phyloP scores from a whole-genome alignment of 2,113 vertebrate species.

The Ctenomys sociabilis region DNA sequence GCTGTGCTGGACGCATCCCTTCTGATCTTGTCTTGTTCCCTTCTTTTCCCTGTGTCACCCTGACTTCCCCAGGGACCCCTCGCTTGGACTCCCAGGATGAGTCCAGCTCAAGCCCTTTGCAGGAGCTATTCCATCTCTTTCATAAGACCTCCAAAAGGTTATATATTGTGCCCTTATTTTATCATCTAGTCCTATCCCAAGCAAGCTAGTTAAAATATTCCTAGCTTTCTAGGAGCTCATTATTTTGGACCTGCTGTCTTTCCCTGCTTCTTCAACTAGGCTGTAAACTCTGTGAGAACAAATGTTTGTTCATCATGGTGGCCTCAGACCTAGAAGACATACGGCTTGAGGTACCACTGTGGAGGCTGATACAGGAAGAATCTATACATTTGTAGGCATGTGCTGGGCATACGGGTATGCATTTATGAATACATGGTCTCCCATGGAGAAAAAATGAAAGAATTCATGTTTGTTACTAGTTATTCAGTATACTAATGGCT shows the following conservation, averaged over 20 bases:
- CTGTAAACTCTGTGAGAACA: neutral
- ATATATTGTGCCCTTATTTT: neutral
- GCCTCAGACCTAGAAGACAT: neutral
- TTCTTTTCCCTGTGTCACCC: neutral
- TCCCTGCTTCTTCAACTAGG: neutral
- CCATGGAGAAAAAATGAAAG: neutral
- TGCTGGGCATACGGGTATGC: neutral
- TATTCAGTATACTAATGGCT: neutral
- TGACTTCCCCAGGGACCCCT: neutral
- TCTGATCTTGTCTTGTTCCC: neutral
- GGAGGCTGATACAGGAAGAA: neutral
- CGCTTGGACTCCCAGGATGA: neutral
- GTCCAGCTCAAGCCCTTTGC: neutral
- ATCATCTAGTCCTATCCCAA: neutral
- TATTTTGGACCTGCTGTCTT: neutral
- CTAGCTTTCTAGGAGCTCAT: neutral
- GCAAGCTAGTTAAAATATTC: neutral
- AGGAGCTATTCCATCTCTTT: neutral
- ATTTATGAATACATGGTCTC: no score
- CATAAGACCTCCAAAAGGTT: neutral
- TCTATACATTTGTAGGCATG: neutral
- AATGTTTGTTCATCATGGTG: neutral
- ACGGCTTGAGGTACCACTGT: neutral
- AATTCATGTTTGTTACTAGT: neutral
- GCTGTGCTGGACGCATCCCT: neutral